These are phyloP conservation scores for Noctua pronuba DNA, from an alignment of 2,888 invertebrate species.

Conservation along the genomic window DNA sequence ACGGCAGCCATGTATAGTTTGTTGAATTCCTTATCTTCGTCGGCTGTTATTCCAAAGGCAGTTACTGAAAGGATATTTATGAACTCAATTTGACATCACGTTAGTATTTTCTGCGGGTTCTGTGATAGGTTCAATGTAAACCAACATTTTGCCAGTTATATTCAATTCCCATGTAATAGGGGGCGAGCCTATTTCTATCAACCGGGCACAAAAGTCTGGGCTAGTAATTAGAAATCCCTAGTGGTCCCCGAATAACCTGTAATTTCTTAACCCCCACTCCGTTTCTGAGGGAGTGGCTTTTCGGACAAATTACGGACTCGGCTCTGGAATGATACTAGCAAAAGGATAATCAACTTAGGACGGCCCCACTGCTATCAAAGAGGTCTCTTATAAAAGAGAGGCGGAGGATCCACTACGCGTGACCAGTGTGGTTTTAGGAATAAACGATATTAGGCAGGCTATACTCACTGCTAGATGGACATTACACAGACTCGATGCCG, in stretches of 20 bases:
- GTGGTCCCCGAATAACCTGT: background rate
- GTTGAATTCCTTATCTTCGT: slow-evolving; percentile 66
- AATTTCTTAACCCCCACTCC: background rate
- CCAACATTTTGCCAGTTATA: background rate
- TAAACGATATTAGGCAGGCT: no score
- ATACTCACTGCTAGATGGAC: no score
- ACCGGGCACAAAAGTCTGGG: background rate
- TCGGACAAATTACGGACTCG: background rate
- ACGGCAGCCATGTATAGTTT: slow-evolving; percentile 67
- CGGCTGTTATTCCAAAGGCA: slow-evolving; percentile 68
- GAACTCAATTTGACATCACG: background rate
- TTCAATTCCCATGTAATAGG: background rate
- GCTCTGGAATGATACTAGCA: background rate
- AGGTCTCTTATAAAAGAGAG: background rate
- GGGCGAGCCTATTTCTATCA: background rate
- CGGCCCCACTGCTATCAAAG: background rate
- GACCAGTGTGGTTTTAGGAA: background rate
- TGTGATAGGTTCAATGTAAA: background rate
- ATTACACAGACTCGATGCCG: no score
- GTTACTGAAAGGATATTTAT: slow-evolving; percentile 64
- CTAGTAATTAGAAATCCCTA: background rate
- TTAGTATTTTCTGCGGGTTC: background rate
- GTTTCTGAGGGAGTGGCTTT: background rate
- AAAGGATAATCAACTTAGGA: background rate
- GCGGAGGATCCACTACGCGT: background rate